Conservation (phyloP, 2,113 vertebrate genomes). For the Erythrolamprus reginae region DNA sequence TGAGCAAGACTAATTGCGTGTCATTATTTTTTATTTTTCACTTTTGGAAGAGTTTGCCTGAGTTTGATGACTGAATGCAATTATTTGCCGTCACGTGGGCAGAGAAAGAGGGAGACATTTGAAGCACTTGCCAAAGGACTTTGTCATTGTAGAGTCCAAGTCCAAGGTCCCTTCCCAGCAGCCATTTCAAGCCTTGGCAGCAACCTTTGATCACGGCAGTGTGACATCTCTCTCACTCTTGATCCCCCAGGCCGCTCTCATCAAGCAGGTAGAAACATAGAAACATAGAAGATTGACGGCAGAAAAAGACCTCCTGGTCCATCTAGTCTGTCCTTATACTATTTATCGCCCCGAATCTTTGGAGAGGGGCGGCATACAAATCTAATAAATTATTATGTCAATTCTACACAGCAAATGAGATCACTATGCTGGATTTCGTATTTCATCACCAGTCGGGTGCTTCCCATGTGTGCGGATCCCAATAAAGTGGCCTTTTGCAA, state of each 20-base stretch:
- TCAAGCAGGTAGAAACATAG: too few relatives aligned
- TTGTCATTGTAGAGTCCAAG: background rate
- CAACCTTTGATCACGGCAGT: background rate
- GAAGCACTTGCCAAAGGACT: background rate
- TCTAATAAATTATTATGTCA: too few relatives aligned
- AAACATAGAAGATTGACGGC: too few relatives aligned
- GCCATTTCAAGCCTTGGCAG: background rate
- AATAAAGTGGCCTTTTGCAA: too few relatives aligned
- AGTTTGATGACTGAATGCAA: background rate
- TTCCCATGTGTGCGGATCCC: too few relatives aligned
- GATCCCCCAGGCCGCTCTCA: background rate
- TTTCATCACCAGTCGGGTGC: too few relatives aligned
- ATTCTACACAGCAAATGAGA: too few relatives aligned
- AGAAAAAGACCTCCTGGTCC: too few relatives aligned
- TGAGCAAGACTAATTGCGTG: background rate
- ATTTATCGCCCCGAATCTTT: too few relatives aligned
- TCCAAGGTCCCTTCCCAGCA: background rate
- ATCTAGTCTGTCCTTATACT: too few relatives aligned
- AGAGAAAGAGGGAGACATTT: background rate
- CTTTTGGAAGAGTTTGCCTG: background rate
- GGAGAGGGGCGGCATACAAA: too few relatives aligned
- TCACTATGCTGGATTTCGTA: too few relatives aligned
- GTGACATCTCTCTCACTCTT: background rate
- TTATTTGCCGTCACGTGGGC: background rate
- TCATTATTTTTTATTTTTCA: background rate